Percentiles rank a stretch among this genome's conserved stretches.
Conservation (phyloP, 1,140 invertebrate species). For the Myzus persicae region DNA sequence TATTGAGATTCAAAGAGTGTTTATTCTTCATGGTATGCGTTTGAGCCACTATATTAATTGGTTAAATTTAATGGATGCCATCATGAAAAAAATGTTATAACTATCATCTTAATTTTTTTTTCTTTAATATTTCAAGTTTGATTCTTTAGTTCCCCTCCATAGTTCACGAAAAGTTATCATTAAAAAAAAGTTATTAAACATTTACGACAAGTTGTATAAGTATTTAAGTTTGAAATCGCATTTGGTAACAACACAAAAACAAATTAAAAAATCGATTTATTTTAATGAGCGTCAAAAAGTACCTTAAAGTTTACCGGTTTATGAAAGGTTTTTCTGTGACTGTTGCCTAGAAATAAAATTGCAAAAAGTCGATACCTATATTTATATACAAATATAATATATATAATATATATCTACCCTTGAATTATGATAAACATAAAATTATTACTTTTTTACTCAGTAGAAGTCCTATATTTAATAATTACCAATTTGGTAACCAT, state of each 20-base stretch:
- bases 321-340: not conserved
- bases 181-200: slow-evolving; percentile 1
- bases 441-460: too few relatives aligned
- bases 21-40: not conserved
- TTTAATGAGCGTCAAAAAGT: not conserved
- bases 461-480: too few relatives aligned
- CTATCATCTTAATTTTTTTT: not conserved
- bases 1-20: not conserved
- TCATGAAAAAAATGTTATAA: not conserved
- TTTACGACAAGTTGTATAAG: not conserved
- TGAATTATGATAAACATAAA: too few relatives aligned
- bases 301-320: not conserved
- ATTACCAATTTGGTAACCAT: too few relatives aligned
- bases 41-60: not conserved
- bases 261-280: slow-evolving; percentile 11
- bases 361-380: not conserved
- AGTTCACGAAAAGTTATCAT: not conserved
- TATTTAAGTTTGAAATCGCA: not conserved
- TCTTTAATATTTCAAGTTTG: not conserved
- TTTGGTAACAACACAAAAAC: not conserved
- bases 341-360: not conserved
- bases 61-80: not conserved
- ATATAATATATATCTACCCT: too few relatives aligned
- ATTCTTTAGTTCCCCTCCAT: not conserved
- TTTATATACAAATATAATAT: not conserved